Evolutionary conservation across 2,888 invertebrate species (phyloP).

Genomic region (Torymus texanus): DNA sequence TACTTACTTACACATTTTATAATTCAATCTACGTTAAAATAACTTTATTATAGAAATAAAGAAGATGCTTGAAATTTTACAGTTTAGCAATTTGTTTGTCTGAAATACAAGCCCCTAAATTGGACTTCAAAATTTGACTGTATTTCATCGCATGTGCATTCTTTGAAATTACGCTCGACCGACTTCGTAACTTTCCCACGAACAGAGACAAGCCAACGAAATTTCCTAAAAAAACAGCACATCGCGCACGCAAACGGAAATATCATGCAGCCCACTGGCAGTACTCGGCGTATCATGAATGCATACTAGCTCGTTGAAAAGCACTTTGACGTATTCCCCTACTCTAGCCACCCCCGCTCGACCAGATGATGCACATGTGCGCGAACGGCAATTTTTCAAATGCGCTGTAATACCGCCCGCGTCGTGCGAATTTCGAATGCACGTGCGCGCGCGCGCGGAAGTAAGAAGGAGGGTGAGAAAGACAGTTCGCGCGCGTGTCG

Average conservation of each 20-base stretch:
- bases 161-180: too few species aligned
- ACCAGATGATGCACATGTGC: not conserved
- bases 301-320: constrained; percentile 16
- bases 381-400: constrained; percentile 11
- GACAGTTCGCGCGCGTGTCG: not conserved
- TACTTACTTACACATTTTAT: too few species aligned
- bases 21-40: too few species aligned
- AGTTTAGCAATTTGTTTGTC: too few species aligned
- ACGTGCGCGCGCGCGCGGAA: not conserved
- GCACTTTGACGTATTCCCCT: constrained; percentile 1
- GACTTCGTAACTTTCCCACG: too few species aligned
- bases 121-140: too few species aligned
- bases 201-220: not conserved
- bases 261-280: not conserved
- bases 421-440: constrained; percentile 3
- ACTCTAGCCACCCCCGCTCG: too few species aligned
- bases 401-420: not conserved
- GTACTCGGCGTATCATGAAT: not conserved
- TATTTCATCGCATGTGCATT: too few species aligned
- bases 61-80: too few species aligned
- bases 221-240: constrained; percentile 1
- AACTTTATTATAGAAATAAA: too few species aligned
- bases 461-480: not conserved
- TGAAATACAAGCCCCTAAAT: too few species aligned
- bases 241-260: not conserved